Base-by-base conservation (phyloP, 2,888 invertebrate species). In the Didymodactylos carnosus region DNA sequence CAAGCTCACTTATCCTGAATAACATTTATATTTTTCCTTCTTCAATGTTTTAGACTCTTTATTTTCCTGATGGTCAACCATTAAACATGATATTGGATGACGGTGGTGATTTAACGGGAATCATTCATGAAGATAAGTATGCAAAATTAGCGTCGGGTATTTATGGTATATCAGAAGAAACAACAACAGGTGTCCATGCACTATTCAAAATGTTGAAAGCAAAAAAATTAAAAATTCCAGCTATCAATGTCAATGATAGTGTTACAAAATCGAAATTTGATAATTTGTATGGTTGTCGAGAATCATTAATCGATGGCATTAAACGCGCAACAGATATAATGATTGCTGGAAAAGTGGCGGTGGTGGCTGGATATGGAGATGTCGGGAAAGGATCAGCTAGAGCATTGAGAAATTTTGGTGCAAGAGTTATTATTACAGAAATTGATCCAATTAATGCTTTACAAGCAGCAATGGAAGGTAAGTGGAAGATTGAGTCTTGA, bases 231-330 rank as follows among this genome's bases (percentile, higher is more conserved):
- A 93, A 92, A 85, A 88, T 93, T 29, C 95, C 97, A 51, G 92
- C 95, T 25, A 93, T 99, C 81, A 99, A 98, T 85, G 98, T 99
- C 49, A 99, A 99, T 83, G 97, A 99, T 84, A 92, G 97, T 7
- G 98, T 99, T 14, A 98, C 98, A 39, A 98, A 98, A 88, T 90
- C 90, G 82, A 98, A 99, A 86, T 99, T 99, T 84, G 98, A 98
- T 85, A 98, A 98, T 84, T 86, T 99, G 75, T 98, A 99, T 84
- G 98, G 98, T 75, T 98, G 97, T 83, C 89, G 98, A 72, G 98
- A 99, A 84, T 98, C 97, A 1, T 86, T 99, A 43, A 89, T 94
- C 76, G 98, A 98, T 85, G 98, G 98, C 75, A 94, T 98, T 80
- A 98, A 98, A 85, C 88, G 98, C 77, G 98, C 98, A 72, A 98